Evolutionary conservation across 2,888 invertebrate genomes (phyloP).

Genomic region (Acronicta alni): DNA sequence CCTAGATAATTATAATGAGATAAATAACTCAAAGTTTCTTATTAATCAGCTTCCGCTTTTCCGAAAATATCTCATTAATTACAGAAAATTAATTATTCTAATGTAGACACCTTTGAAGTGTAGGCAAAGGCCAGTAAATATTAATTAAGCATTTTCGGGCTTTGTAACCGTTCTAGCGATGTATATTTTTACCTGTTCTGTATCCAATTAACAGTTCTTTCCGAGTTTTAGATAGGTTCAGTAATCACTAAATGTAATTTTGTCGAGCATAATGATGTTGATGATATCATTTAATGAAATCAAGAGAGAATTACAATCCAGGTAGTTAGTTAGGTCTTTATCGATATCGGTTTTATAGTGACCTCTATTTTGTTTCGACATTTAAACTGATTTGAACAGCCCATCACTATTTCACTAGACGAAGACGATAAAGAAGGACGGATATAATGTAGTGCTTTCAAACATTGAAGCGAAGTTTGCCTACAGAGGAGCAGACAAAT

Average conservation of each 20-base stretch:
- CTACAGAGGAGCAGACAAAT: conserved; percentile 85
- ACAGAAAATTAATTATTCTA: conserved; percentile 64
- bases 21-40: conserved; percentile 59
- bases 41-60: conserved; percentile 59
- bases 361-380: conserved; percentile 45
- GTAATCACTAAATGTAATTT: conserved; percentile 17
- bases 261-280: conserved; percentile 26
- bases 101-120: conserved; percentile 66
- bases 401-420: conserved; percentile 54
- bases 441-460: conserved; percentile 88
- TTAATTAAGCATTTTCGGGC: conserved; percentile 60
- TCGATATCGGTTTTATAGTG: no score
- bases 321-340: no score
- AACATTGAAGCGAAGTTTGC: conserved; percentile 87
- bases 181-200: conserved; percentile 36
- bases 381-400: conserved; percentile 16
- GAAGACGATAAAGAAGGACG: conserved; percentile 81
- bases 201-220: conserved; percentile 46
- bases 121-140: conserved; percentile 60
- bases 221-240: conserved; percentile 35
- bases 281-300: no score
- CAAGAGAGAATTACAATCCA: not conserved
- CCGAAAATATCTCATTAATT: conserved; percentile 63
- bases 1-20: conserved; percentile 46
- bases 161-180: conserved; percentile 37